Evolutionary conservation across 2,113 vertebrate genomes (phyloP).

Genomic region (Ia io): DNA sequence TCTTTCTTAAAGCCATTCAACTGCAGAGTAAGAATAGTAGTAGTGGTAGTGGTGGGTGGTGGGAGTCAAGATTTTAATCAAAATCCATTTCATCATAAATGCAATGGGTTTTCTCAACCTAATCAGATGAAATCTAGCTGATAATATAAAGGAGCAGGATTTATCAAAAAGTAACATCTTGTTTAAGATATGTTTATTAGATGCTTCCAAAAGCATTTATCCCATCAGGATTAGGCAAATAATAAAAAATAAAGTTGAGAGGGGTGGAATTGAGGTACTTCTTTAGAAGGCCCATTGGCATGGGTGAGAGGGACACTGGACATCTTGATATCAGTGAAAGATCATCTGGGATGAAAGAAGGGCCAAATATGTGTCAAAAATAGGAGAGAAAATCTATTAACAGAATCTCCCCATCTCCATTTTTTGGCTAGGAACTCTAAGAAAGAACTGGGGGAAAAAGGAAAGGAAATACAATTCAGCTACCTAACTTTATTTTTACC

Average conservation of each 20-base stretch:
- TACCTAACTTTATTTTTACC: not conserved
- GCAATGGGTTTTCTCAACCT: not conserved
- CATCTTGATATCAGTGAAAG: not conserved
- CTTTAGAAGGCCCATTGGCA: not conserved
- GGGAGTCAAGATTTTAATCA: not conserved
- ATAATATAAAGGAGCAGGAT: not conserved
- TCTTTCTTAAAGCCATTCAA: not conserved
- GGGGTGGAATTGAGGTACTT: not conserved
- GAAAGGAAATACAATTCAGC: not conserved
- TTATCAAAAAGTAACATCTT: not conserved
- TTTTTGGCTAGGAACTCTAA: not conserved
- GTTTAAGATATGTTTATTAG: not conserved
- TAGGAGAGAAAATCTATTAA: not conserved
- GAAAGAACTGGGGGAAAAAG: not conserved
- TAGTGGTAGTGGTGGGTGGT: not conserved
- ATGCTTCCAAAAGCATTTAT: not conserved
- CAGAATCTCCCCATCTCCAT: not conserved
- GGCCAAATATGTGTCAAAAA: not conserved
- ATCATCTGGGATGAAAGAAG: not conserved
- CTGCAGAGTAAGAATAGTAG: not conserved
- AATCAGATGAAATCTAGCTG: not conserved
- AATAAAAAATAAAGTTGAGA: not conserved
- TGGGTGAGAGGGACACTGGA: rapidly evolving
- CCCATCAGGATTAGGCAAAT: not conserved
- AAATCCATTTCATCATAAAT: not conserved